Evolutionary conservation across 64 coral and sea anemone species (phyloP).

Genomic region (Actinia tenebrosa): DNA sequence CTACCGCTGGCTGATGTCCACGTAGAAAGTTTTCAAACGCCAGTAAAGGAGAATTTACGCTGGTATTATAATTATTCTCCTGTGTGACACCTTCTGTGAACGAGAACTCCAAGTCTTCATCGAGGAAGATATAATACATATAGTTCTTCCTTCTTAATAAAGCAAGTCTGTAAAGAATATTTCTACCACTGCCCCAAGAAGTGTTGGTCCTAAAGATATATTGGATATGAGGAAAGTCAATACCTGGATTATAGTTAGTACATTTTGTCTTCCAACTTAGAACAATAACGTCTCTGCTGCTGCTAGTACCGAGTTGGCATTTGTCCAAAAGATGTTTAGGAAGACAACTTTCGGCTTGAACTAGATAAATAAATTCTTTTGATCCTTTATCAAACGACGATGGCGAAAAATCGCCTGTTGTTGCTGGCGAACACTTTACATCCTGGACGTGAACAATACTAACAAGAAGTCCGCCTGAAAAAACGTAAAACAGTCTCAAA

Average conservation of each 20-base stretch:
- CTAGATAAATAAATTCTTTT: conserved; percentile 60
- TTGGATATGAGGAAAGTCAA: conserved; percentile 25
- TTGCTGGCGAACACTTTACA: not conserved
- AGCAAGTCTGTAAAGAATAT: conserved; percentile 57
- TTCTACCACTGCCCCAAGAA: conserved; percentile 72
- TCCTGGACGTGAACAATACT: conserved; percentile 6
- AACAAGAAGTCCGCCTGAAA: not conserved
- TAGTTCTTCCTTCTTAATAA: conserved; percentile 34
- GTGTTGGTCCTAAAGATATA: conserved; percentile 58
- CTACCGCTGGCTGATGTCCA: conserved; percentile 59
- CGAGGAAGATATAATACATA: conserved; percentile 71
- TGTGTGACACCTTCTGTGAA: conserved; percentile 44
- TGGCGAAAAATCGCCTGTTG: not conserved
- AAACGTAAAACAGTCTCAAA: not conserved
- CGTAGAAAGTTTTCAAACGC: conserved; percentile 80
- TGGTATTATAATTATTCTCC: not conserved
- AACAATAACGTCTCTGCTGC: conserved; percentile 63
- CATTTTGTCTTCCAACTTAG: conserved; percentile 62
- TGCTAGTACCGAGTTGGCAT: conserved; percentile 24
- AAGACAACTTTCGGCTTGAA: conserved; percentile 77
- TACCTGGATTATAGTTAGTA: conserved; percentile 10
- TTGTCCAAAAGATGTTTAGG: conserved; percentile 42
- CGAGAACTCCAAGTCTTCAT: conserved; percentile 79
- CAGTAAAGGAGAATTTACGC: conserved; percentile 26
- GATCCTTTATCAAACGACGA: not conserved